Evolutionary conservation across 1,140 invertebrate genomes (phyloP).

Genomic region (Ptiloglossa arizonensis): DNA sequence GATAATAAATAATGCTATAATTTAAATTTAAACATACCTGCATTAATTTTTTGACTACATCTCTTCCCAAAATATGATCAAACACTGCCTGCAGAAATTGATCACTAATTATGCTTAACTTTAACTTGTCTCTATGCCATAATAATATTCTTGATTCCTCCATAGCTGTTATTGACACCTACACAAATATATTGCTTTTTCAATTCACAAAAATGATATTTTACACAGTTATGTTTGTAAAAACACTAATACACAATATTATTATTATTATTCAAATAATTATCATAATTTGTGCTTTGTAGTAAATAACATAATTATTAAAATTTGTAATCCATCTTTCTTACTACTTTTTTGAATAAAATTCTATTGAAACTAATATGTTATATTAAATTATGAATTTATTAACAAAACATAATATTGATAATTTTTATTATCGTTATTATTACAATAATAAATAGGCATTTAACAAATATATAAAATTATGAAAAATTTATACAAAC

Average conservation of each 20-base stretch:
- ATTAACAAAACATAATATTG: too few relatives aligned
- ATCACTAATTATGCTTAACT: slow-evolving; percentile 91
- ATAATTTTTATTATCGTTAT: background rate
- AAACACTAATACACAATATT: too few relatives aligned
- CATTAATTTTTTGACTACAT: slow-evolving; percentile 95
- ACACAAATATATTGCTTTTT: slow-evolving; percentile 47
- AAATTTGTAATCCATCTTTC: too few relatives aligned
- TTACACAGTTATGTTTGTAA: slow-evolving; percentile 6
- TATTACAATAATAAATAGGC: slow-evolving; percentile 8
- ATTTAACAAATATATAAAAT: background rate
- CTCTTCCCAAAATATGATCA: slow-evolving; percentile 92
- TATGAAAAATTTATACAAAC: slow-evolving; percentile 76
- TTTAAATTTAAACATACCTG: slow-evolving; percentile 83
- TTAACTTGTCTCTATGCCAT: slow-evolving; percentile 93
- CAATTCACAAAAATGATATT: slow-evolving; percentile 5
- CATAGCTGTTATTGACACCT: slow-evolving; percentile 94
- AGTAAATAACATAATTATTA: too few relatives aligned
- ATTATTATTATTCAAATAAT: too few relatives aligned
- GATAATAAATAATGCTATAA: background rate
- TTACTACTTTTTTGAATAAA: too few relatives aligned
- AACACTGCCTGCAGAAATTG: slow-evolving; percentile 92
- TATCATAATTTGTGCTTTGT: too few relatives aligned
- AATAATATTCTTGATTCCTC: slow-evolving; percentile 92
- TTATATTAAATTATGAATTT: too few relatives aligned
- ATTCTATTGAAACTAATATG: too few relatives aligned